Base-by-base conservation (phyloP, 2,113 vertebrate species). In the Hemiprocne comata region DNA sequence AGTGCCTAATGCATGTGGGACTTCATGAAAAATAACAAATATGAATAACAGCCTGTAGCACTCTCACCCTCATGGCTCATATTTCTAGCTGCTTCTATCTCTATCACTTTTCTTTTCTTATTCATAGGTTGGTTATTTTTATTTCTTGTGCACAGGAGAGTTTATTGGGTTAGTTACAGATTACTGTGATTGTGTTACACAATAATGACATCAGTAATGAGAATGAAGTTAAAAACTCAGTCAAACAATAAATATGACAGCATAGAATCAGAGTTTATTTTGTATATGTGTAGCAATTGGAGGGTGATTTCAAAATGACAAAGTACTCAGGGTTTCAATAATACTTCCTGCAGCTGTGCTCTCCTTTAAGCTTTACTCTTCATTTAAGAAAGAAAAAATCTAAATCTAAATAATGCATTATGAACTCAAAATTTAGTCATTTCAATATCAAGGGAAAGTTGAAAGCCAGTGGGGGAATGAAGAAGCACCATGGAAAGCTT, bases 401-500 rank as follows among this genome's bases (percentile, higher is more conserved):
- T 95, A 97, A 97, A 97, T 98, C 97, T 98, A 98, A 98, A 97
- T 97, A 95, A 96, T 97, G 85, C 94, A 96, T 97, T 96, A 95
- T 94, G 95, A 95, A 95, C 94, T 97, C 96, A 97, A 94, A 97
- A 96, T 98, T 98, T 98, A 97, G 96, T 88, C 89, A 92, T 97
- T 97, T 98, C 96, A 98, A 97, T 98, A 96, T 92, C 97, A 97
- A 97, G 94, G 89, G 89, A 96, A 97, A 97, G 92, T 96, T 97
- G 97, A 97, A 97, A 97, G 89, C 94, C 93, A 93, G 87, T 90
- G 93, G 78, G 97, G 96, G 93, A 88, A 93, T 97, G 96, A 98
- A 97, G 97, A 98, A 97, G 94, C 89, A 90, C 93, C 97, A 87
- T 83, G 73, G 94, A 98, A 98, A 97, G 20, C 94, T 95, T 93